Evolutionary conservation across 1,140 invertebrate genomes (phyloP).

Genomic region (Pseudomyrmex flavicornis): DNA sequence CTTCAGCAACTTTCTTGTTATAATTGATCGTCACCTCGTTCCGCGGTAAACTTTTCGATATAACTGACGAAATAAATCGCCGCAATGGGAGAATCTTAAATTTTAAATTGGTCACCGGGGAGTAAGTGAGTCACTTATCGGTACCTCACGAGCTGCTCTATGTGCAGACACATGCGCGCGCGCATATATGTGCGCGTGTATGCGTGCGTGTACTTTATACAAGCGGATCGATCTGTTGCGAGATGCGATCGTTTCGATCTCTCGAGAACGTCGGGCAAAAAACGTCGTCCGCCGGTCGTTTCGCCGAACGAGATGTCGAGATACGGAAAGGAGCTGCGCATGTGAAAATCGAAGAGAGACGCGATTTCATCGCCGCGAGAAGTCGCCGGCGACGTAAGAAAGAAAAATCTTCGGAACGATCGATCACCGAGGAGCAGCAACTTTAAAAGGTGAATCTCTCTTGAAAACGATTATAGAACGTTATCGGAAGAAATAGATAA

Average conservation of each 20-base stretch:
- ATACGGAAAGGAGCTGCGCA: conserved; percentile 1
- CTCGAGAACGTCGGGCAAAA: conserved; percentile 73
- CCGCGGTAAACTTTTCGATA: too few species aligned
- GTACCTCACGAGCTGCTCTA: conserved; percentile 12
- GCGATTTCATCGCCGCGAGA: not conserved
- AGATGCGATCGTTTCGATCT: conserved; percentile 71
- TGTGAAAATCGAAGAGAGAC: conserved; percentile 23
- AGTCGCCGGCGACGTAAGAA: not conserved
- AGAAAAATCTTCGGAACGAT: not conserved
- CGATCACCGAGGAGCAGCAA: too few species aligned
- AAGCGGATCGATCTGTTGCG: conserved; percentile 49
- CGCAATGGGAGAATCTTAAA: too few species aligned
- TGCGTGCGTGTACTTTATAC: conserved; percentile 43
- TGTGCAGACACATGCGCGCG: conserved; percentile 4
- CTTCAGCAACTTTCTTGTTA: too few species aligned
- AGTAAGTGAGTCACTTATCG: conserved; percentile 29
- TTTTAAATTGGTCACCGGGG: not conserved
- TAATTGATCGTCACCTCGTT: too few species aligned
- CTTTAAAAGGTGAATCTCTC: too few species aligned
- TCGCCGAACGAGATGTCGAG: conserved; percentile 73
- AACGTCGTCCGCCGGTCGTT: conserved; percentile 61
- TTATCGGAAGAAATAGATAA: not conserved
- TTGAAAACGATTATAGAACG: too few species aligned
- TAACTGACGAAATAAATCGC: too few species aligned
- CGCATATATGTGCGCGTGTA: not conserved